phyloP scores from a whole-genome alignment of 2,888 invertebrate genomes.

The Ethmia dodecea region DNA sequence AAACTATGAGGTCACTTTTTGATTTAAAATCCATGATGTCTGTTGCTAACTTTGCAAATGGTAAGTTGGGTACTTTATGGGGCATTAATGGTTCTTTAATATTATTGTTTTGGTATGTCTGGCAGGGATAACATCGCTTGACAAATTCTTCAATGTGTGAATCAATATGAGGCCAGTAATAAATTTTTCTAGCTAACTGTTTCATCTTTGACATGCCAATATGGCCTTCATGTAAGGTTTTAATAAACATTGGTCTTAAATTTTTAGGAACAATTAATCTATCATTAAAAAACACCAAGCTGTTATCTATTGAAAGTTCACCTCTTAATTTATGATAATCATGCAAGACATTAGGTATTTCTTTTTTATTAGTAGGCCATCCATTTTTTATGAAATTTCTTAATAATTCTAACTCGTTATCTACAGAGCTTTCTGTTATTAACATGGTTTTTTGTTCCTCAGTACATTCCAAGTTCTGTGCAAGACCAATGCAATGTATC shows the following conservation, averaged over 20 bases:
- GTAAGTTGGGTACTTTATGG: conserved; percentile 14
- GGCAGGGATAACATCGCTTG: conserved; percentile 15
- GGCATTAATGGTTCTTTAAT: conserved; percentile 17
- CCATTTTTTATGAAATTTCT: conserved; percentile 12
- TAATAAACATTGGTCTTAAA: conserved; percentile 10
- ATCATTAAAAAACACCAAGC: conserved; percentile 14
- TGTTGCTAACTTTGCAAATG: conserved; percentile 18
- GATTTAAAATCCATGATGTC: conserved; percentile 16
- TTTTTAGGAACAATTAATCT: conserved; percentile 14
- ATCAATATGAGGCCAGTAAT: conserved; percentile 33
- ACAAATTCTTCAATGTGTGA: conserved; percentile 25
- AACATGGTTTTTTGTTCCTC: too few species aligned
- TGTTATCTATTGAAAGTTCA: conserved; percentile 9
- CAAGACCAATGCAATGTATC: too few species aligned
- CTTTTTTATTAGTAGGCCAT: conserved; percentile 14
- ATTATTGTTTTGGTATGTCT: conserved; percentile 21
- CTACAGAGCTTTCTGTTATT: too few species aligned
- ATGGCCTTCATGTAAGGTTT: conserved; percentile 30
- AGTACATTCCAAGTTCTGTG: too few species aligned
- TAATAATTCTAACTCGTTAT: too few species aligned
- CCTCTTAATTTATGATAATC: conserved; percentile 15
- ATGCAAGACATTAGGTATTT: conserved; percentile 10
- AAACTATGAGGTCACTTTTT: conserved; percentile 13
- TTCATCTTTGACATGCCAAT: conserved; percentile 23
- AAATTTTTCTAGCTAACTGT: conserved; percentile 27